phyloP scores from a whole-genome alignment of 1,140 invertebrate genomes.

The Drosophila persimilis region DNA sequence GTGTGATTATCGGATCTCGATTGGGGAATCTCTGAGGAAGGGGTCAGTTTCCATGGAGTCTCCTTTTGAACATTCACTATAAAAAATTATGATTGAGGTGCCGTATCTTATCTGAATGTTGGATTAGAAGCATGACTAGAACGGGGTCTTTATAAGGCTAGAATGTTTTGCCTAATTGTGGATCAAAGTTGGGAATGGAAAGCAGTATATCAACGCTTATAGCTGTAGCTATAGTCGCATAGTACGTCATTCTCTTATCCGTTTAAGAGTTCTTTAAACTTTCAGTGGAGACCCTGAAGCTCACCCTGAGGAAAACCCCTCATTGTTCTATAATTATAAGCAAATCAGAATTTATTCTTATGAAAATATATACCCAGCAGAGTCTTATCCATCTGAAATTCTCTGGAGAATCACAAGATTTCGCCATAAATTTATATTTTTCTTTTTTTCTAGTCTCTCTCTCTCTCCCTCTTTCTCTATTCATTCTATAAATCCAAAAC shows the following conservation, averaged over 20 bases:
- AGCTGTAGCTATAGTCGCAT: too few species aligned
- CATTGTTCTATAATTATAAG: too few species aligned
- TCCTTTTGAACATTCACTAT: not conserved
- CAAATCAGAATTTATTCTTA: too few species aligned
- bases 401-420: not conserved
- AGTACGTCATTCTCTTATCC: too few species aligned
- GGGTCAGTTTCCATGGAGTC: not conserved
- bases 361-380: too few species aligned
- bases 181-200: not conserved
- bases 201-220: too few species aligned
- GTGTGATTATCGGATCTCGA: conserved; percentile 58
- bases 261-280: too few species aligned
- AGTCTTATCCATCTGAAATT: too few species aligned
- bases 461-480: not conserved
- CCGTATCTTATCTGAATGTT: conserved; percentile 25
- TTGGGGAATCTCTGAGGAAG: conserved; percentile 10
- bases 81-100: conserved; percentile 35
- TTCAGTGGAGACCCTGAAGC: too few species aligned
- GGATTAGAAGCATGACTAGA: conserved; percentile 5
- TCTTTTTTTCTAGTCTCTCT: too few species aligned
- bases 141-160: not conserved
- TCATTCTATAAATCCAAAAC: not conserved
- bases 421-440: not conserved
- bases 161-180: not conserved
- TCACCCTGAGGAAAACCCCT: too few species aligned